These are phyloP conservation scores for Corythoichthys haematopterus DNA, from an alignment of 2,113 vertebrate species.

Conservation along the genomic window DNA sequence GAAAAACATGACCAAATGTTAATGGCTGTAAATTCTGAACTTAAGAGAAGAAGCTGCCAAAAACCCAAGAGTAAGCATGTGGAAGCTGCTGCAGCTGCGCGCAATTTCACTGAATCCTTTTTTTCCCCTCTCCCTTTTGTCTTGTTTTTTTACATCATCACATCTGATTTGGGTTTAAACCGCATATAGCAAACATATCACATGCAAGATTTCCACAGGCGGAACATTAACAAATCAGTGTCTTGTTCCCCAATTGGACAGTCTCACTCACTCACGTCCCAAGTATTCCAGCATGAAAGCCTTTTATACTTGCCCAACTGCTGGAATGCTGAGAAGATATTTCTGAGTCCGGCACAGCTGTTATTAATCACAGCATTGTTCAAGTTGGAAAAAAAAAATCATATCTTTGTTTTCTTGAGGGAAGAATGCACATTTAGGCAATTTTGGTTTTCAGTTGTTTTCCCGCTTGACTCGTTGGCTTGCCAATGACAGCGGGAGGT, in stretches of 20 bases:
- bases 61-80: background rate
- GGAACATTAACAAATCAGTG: background rate
- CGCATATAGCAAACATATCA: background rate
- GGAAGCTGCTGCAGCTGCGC: no score
- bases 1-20: background rate
- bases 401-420: background rate
- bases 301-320: background rate
- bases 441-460: no score
- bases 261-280: background rate
- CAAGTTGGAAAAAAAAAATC: background rate
- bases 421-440: background rate
- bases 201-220: background rate
- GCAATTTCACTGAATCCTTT: background rate
- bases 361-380: background rate
- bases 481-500: no score
- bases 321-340: background rate
- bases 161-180: background rate
- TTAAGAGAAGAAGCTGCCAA: background rate
- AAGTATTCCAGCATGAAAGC: background rate
- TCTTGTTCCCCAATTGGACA: background rate
- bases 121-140: background rate
- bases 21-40: background rate
- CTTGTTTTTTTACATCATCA: background rate
- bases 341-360: background rate
- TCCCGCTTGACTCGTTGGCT: no score